A percentile compares a stretch with the other conserved stretches of the same genome.
Conservation (phyloP, 2,797 vertebrate genomes). For the Coranthus polyacanthus region DNA sequence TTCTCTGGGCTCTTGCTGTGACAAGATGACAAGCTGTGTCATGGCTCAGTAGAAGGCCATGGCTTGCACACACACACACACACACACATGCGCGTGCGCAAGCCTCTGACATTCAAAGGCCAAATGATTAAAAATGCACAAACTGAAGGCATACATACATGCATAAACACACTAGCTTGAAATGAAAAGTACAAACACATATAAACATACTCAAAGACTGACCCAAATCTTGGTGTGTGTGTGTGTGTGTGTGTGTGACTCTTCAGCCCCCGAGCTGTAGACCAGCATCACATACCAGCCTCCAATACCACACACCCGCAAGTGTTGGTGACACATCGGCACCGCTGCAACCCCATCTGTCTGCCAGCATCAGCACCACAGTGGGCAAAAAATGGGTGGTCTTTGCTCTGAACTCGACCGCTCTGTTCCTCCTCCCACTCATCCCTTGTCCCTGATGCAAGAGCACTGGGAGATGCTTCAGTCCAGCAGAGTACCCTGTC, state of each 20-base stretch:
- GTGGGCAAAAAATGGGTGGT: slow-evolving; percentile 26
- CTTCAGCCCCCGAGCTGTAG: slow-evolving; percentile 32
- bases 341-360: slow-evolving; percentile 45
- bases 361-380: slow-evolving; percentile 55
- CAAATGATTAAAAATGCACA: slow-evolving; percentile 25
- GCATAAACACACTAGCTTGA: slow-evolving; percentile 19
- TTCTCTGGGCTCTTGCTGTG: slow-evolving; percentile 61
- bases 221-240: slow-evolving; percentile 32
- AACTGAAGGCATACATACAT: slow-evolving; percentile 16
- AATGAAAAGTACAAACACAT: slow-evolving; percentile 5
- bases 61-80: slow-evolving; percentile 41
- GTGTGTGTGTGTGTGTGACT: slow-evolving; percentile 3
- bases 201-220: slow-evolving; percentile 9
- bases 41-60: slow-evolving; percentile 52
- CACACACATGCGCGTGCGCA: slow-evolving; percentile 14
- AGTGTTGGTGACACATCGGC: slow-evolving; percentile 54
- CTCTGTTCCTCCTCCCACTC: slow-evolving; percentile 8
- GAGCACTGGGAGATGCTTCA: slow-evolving; percentile 18
- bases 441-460: slow-evolving; percentile 14
- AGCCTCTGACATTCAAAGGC: slow-evolving; percentile 39
- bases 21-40: slow-evolving; percentile 71
- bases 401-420: slow-evolving; percentile 25
- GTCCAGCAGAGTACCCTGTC: slow-evolving; percentile 14
- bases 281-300: slow-evolving; percentile 48
- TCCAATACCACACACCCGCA: slow-evolving; percentile 34